A percentile compares a stretch with the other conserved stretches of the same genome.
phyloP scores from a whole-genome alignment of 2,888 invertebrate genomes.

The Hedychridium roseum region DNA sequence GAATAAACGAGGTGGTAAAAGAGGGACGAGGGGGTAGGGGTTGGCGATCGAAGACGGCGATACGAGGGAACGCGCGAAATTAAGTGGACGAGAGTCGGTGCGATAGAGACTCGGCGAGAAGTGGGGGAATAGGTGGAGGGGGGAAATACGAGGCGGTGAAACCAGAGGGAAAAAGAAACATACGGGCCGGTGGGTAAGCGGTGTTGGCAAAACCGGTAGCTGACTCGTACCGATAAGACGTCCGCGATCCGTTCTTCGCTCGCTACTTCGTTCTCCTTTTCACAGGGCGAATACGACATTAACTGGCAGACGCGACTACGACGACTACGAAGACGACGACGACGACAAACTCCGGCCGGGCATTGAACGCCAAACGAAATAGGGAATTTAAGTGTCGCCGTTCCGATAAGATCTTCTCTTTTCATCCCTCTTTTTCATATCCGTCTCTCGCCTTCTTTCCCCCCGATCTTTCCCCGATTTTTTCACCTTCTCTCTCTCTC shows the following conservation, averaged over 20 bases:
- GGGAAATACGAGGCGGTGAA: slow-evolving; percentile 3
- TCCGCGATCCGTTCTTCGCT: slow-evolving; percentile 27
- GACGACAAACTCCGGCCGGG: slow-evolving; percentile 38
- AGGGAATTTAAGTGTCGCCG: slow-evolving; percentile 53
- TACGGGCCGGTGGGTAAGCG: slow-evolving; percentile 33
- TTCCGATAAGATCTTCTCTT: slow-evolving; percentile 48
- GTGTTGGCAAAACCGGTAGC: slow-evolving; percentile 41
- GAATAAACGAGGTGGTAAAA: no score
- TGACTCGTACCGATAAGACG: slow-evolving; percentile 55
- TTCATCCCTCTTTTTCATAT: slow-evolving; percentile 15
- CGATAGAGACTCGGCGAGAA: no score
- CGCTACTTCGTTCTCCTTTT: slow-evolving; percentile 34
- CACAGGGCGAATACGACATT: slow-evolving; percentile 49
- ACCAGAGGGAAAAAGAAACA: slow-evolving; percentile 24
- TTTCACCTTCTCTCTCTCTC: not conserved
- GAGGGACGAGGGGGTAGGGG: slow-evolving; percentile 11
- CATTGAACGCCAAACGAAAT: slow-evolving; percentile 51
- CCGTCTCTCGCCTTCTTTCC: slow-evolving; percentile 6
- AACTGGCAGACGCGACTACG: slow-evolving; percentile 40
- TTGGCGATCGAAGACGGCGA: slow-evolving; percentile 17
- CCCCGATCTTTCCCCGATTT: not conserved
- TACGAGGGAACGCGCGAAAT: no score
- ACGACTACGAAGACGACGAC: slow-evolving; percentile 12
- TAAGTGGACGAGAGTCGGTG: no score
- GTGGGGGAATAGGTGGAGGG: no score